A percentile compares a stretch with the other conserved stretches of the same genome.
These are phyloP conservation scores for Plecturocebus donacophilus DNA, from an alignment of 2,113 vertebrate genomes.

Conservation along the genomic window DNA sequence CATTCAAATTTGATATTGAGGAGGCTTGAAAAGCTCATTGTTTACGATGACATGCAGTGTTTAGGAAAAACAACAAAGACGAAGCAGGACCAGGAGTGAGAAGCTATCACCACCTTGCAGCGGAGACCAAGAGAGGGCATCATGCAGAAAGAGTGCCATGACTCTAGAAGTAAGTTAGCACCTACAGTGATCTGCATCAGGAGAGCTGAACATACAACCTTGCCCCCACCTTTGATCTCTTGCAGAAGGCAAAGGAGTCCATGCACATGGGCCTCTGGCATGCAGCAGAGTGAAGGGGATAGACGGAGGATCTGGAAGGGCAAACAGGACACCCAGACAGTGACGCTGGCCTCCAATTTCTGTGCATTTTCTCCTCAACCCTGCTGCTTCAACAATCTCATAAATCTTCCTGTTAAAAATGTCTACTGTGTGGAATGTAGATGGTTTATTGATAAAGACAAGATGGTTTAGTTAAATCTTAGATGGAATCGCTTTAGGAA, in stretches of 20 bases:
- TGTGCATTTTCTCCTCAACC: neutral
- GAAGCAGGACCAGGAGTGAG: neutral
- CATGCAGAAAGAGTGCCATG: neutral
- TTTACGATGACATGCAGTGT: accelerated
- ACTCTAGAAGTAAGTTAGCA: neutral
- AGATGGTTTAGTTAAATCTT: conserved; percentile 49
- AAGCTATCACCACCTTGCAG: neutral
- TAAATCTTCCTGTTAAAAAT: conserved; percentile 18
- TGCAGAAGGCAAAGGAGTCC: neutral
- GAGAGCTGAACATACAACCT: accelerated
- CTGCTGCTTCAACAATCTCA: neutral
- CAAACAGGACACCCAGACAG: accelerated
- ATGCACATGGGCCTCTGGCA: too few species aligned
- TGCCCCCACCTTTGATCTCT: accelerated
- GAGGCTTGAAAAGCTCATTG: accelerated
- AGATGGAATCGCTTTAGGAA: conserved; percentile 19
- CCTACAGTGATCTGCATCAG: too few species aligned
- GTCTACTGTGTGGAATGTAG: neutral
- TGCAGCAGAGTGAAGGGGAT: neutral
- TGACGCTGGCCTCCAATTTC: neutral
- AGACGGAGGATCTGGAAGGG: too few species aligned
- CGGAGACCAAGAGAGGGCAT: accelerated
- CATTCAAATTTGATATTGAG: accelerated
- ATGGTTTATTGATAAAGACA: conserved; percentile 43
- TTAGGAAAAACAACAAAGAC: too few species aligned